Evolutionary conservation across 2,888 invertebrate genomes (phyloP).

Genomic region (Cybosia mesomella): DNA sequence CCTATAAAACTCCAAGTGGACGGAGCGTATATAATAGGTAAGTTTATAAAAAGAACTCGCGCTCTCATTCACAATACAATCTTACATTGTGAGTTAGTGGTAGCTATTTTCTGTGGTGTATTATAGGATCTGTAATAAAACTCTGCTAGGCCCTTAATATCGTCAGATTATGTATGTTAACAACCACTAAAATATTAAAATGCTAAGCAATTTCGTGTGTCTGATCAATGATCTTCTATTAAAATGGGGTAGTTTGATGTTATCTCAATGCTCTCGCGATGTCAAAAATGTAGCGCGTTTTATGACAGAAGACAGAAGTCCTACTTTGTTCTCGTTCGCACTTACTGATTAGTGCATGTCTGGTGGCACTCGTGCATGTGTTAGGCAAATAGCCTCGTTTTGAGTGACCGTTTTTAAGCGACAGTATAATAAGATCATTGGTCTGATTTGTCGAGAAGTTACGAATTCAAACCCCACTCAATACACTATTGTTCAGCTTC

Average conservation of each 20-base stretch:
- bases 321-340: not conserved
- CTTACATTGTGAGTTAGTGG: not conserved
- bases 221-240: no score
- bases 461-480: not conserved
- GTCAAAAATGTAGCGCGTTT: no score
- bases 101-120: no score
- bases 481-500: not conserved
- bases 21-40: no score
- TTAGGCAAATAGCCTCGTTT: not conserved
- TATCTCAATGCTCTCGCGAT: not conserved
- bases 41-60: not conserved
- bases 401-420: not conserved
- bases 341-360: constrained; percentile 1
- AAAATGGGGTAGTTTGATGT: no score
- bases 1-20: no score
- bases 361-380: not conserved
- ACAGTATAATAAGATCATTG: not conserved
- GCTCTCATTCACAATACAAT: not conserved
- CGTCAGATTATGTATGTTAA: not conserved
- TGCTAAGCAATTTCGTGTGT: not conserved
- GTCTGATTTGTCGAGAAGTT: not conserved
- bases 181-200: not conserved
- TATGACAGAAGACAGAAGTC: no score
- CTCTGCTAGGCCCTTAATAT: not conserved
- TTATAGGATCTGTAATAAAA: not conserved